Conservation (phyloP, 1,140 invertebrate species). For the Lepidurus apus region DNA sequence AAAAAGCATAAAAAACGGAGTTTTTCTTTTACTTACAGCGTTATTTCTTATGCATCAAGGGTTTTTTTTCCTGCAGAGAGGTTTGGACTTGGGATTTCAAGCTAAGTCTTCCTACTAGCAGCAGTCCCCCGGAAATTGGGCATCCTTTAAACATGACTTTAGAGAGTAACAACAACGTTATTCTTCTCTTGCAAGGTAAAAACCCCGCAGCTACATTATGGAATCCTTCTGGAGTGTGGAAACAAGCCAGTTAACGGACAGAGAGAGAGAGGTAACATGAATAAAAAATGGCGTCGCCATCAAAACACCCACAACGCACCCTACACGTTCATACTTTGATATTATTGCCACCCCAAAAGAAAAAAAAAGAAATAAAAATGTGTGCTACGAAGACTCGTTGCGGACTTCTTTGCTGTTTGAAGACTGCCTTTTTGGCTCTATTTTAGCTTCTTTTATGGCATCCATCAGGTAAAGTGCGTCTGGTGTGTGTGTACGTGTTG, state of each 20-base stretch:
- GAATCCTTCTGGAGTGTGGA: not conserved
- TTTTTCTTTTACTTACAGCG: not conserved
- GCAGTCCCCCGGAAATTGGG: too few species aligned
- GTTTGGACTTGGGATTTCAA: not conserved
- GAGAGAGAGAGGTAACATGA: not conserved
- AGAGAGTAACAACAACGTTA: not conserved
- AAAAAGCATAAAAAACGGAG: not conserved
- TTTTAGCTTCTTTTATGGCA: not conserved
- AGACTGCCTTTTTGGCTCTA: too few species aligned
- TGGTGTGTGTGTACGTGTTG: constrained; percentile 5
- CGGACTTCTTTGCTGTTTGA: not conserved
- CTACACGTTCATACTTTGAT: not conserved
- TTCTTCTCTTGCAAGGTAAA: not conserved
- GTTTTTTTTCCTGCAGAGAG: not conserved
- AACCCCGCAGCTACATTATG: not conserved
- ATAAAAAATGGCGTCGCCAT: not conserved
- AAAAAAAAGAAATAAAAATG: not conserved
- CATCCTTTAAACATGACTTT: not conserved
- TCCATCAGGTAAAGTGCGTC: constrained; percentile 12
- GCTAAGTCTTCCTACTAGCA: not conserved
- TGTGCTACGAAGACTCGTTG: not conserved
- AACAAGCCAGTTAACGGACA: not conserved
- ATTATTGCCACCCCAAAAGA: not conserved
- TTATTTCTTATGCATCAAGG: constrained; percentile 14
- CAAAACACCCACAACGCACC: not conserved